Evolutionary conservation across 2,797 vertebrate species (phyloP).

Genomic region (Sphenopsis melanotis): DNA sequence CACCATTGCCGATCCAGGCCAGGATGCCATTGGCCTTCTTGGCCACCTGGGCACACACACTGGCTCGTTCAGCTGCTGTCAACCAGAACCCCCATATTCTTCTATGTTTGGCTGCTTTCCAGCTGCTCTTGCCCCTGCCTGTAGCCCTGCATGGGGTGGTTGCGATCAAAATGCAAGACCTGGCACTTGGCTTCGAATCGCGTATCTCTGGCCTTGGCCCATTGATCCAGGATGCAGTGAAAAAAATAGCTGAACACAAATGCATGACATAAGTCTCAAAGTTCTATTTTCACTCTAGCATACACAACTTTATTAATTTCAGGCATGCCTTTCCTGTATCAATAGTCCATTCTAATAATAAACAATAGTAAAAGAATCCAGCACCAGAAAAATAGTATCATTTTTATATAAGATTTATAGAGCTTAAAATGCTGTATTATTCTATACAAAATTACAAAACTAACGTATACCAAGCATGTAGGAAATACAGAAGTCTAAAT

Average conservation of each 20-base stretch:
- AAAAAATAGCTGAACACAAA: background rate
- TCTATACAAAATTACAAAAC: conserved; percentile 11
- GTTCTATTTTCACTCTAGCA: background rate
- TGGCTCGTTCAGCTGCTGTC: background rate
- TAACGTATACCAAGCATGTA: background rate
- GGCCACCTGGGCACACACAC: too few species aligned
- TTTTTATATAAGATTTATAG: background rate
- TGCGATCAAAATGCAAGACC: background rate
- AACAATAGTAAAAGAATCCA: background rate
- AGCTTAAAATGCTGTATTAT: background rate
- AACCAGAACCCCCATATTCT: background rate
- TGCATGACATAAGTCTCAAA: background rate
- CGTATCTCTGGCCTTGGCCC: background rate
- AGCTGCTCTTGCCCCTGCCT: background rate
- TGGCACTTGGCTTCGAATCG: background rate
- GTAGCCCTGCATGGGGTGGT: background rate
- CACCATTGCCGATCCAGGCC: background rate
- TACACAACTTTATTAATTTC: background rate
- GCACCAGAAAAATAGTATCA: background rate
- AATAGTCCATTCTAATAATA: background rate
- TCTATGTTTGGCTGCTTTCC: background rate
- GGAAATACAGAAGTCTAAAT: background rate
- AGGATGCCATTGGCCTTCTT: background rate
- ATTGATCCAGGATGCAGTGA: background rate
- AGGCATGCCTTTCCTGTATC: background rate